Conservation (phyloP, 2,113 vertebrate genomes). For the Coturnix japonica region DNA sequence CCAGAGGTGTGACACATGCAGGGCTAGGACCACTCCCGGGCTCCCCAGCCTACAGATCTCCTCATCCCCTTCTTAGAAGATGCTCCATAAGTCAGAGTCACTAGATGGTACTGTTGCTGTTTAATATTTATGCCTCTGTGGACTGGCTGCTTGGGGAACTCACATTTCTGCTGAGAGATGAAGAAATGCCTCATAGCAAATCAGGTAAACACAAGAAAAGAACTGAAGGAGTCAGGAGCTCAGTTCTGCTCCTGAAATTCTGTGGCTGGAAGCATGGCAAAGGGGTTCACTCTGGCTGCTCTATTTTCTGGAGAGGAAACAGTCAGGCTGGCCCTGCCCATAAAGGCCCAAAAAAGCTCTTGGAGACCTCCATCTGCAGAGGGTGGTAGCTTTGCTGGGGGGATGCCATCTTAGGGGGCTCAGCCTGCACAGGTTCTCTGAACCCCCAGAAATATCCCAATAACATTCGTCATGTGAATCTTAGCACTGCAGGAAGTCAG, state of each 20-base stretch:
- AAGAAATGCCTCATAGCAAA: not conserved
- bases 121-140: not conserved
- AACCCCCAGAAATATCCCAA: not conserved
- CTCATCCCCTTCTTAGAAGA: not conserved
- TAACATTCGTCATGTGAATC: not conserved
- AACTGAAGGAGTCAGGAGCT: conserved; percentile 36
- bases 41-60: not conserved
- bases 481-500: not conserved
- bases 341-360: not conserved
- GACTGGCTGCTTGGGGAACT: not conserved
- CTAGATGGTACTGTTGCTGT: conserved; percentile 64
- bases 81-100: not conserved
- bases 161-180: not conserved
- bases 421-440: not conserved
- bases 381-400: not conserved
- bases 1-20: not conserved
- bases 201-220: not conserved
- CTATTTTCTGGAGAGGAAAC: not conserved
- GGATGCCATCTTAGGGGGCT: accelerated
- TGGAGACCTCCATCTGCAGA: not conserved
- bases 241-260: conserved; percentile 32
- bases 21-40: not conserved
- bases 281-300: not conserved
- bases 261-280: not conserved
- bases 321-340: not conserved